A percentile compares a stretch with the other conserved stretches of the same genome.
These are phyloP conservation scores for Petrolisthes cinctipes DNA, from an alignment of 2,888 invertebrate genomes.

Conservation along the genomic window DNA sequence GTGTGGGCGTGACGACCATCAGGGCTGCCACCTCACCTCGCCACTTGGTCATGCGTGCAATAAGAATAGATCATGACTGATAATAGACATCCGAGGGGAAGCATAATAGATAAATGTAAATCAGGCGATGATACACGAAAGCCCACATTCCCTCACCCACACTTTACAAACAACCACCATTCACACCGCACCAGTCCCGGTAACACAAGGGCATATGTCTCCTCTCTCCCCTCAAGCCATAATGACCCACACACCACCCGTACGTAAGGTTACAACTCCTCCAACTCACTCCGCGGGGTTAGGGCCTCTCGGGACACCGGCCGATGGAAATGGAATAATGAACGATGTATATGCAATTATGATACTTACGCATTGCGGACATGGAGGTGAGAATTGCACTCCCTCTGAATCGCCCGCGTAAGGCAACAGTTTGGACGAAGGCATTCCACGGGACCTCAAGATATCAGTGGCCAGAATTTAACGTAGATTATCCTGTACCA, in stretches of 20 bases:
- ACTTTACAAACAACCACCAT: conserved; percentile 57
- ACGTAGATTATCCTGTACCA: conserved; percentile 36
- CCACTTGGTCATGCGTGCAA: background rate
- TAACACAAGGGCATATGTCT: conserved; percentile 3
- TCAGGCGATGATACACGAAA: conserved; percentile 42
- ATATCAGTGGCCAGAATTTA: conserved; percentile 51
- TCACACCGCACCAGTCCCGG: conserved; percentile 42
- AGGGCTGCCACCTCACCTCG: background rate
- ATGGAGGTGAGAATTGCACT: conserved; percentile 53
- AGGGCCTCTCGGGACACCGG: conserved; percentile 11
- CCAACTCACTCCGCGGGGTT: background rate
- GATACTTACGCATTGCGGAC: conserved; percentile 44
- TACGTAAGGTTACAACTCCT: conserved; percentile 2
- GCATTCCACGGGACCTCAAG: conserved; percentile 41
- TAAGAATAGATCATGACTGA: conserved; percentile 28
- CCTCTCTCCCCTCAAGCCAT: background rate
- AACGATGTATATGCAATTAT: conserved; percentile 54
- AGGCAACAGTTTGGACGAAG: conserved; percentile 53
- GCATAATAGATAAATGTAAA: conserved; percentile 42
- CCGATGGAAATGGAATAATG: conserved; percentile 52
- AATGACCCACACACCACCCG: background rate
- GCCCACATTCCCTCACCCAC: conserved; percentile 51
- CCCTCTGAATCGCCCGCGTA: conserved; percentile 22
- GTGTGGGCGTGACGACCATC: background rate
- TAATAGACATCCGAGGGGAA: conserved; percentile 18